These are phyloP conservation scores for Schizopygopsis malacanthus DNA, from an alignment of 2,797 vertebrate species.

Conservation along the genomic window DNA sequence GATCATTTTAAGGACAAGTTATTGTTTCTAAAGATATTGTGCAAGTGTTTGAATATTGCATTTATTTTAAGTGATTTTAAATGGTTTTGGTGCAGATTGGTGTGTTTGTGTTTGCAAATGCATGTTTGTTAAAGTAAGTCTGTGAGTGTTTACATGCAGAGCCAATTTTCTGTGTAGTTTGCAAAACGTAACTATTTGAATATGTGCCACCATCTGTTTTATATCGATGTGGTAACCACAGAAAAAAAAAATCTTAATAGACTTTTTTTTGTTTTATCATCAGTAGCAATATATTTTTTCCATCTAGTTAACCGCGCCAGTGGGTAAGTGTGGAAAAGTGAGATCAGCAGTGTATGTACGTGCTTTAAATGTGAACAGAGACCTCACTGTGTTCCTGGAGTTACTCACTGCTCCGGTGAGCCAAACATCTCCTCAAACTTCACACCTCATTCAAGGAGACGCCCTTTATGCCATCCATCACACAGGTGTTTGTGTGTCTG, in stretches of 20 bases:
- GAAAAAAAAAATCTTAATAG: slow-evolving; percentile 14
- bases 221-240: background rate
- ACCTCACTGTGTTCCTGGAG: slow-evolving; percentile 59
- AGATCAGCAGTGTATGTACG: background rate
- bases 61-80: slow-evolving; percentile 18
- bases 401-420: slow-evolving; percentile 61
- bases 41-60: background rate
- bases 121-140: background rate
- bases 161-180: background rate
- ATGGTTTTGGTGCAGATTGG: background rate
- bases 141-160: slow-evolving; percentile 11
- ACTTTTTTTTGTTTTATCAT: background rate
- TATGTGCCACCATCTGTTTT: slow-evolving; percentile 24
- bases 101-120: background rate
- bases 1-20: background rate
- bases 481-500: slow-evolving; percentile 61
- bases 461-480: slow-evolving; percentile 62
- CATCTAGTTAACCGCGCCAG: slow-evolving; percentile 16
- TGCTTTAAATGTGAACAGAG: slow-evolving; percentile 63
- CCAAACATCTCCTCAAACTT: slow-evolving; percentile 33
- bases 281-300: slow-evolving; percentile 22
- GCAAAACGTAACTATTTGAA: background rate
- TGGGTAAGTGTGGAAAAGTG: slow-evolving; percentile 43
- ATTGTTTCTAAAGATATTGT: background rate
- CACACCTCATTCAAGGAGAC: slow-evolving; percentile 35